A percentile compares a stretch with the other conserved stretches of the same genome.
phyloP scores from a whole-genome alignment of 2,888 invertebrate genomes.

The Cepaea hortensis region DNA sequence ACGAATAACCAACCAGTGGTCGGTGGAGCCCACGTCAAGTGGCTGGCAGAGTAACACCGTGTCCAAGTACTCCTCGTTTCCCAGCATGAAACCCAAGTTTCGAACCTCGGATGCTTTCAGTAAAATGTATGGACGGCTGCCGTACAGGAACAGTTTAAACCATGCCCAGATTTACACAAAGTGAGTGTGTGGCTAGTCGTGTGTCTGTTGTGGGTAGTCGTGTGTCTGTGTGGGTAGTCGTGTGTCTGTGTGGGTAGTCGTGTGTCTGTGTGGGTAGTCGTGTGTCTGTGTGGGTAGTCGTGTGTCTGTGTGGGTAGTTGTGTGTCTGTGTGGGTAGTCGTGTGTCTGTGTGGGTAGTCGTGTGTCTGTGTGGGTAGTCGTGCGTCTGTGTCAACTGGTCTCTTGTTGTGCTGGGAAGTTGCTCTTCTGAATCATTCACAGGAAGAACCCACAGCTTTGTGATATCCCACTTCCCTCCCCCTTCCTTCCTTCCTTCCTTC shows the following conservation, averaged over 20 bases:
- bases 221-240: background rate
- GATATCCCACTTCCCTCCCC: background rate
- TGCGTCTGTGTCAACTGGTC: background rate
- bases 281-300: background rate
- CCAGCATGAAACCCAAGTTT: conserved; percentile 1
- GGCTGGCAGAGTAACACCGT: background rate
- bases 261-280: background rate
- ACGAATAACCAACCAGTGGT: background rate
- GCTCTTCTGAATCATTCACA: no score
- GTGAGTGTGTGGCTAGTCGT: background rate
- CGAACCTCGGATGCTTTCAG: conserved; percentile 1
- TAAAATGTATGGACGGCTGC: conserved; percentile 3
- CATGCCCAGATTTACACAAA: conserved; percentile 13
- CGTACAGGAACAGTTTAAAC: conserved; percentile 3
- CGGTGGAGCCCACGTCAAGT: background rate
- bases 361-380: background rate
- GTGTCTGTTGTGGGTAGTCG: background rate
- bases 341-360: background rate
- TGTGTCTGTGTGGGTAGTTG: background rate
- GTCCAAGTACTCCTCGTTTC: background rate
- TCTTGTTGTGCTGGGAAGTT: no score
- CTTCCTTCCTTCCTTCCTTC: conserved; percentile 34
- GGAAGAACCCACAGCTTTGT: no score
- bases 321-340: background rate
- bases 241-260: background rate